Conservation (phyloP, 2,888 invertebrate species). For the Apocheima hispidaria region DNA sequence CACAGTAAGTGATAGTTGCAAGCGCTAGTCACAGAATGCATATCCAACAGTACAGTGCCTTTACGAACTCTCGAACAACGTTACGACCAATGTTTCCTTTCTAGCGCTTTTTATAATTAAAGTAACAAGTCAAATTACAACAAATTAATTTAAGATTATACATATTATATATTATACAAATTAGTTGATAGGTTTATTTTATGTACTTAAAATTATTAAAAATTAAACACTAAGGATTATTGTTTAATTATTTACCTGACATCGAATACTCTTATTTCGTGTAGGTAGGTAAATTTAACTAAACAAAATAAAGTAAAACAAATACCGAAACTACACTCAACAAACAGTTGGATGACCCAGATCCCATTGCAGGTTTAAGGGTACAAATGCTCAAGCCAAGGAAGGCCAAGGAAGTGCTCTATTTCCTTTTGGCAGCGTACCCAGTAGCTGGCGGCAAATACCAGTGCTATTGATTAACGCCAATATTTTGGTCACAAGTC, state of each 20-base stretch:
- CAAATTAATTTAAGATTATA: constrained; percentile 86
- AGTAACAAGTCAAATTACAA: constrained; percentile 85
- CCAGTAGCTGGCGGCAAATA: too few relatives aligned
- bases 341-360: too few relatives aligned
- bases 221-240: constrained; percentile 74
- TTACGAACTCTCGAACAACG: constrained; percentile 72
- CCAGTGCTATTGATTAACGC: too few relatives aligned
- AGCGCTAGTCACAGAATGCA: constrained; percentile 82
- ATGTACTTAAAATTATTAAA: constrained; percentile 86
- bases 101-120: constrained; percentile 79
- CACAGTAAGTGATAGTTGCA: constrained; percentile 80
- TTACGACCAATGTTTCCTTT: constrained; percentile 68
- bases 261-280: too few relatives aligned
- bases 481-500: too few relatives aligned
- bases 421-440: too few relatives aligned
- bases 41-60: constrained; percentile 75
- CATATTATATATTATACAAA: constrained; percentile 86
- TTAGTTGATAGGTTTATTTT: constrained; percentile 85
- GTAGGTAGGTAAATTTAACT: too few relatives aligned
- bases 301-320: too few relatives aligned
- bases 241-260: constrained; percentile 48
- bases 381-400: too few relatives aligned
- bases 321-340: too few relatives aligned
- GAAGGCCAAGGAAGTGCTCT: too few relatives aligned
- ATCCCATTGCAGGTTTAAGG: too few relatives aligned